A percentile compares a stretch with the other conserved stretches of the same genome.
These are phyloP conservation scores for Sinelater perroti DNA, from an alignment of 2,888 invertebrate species.

Conservation along the genomic window DNA sequence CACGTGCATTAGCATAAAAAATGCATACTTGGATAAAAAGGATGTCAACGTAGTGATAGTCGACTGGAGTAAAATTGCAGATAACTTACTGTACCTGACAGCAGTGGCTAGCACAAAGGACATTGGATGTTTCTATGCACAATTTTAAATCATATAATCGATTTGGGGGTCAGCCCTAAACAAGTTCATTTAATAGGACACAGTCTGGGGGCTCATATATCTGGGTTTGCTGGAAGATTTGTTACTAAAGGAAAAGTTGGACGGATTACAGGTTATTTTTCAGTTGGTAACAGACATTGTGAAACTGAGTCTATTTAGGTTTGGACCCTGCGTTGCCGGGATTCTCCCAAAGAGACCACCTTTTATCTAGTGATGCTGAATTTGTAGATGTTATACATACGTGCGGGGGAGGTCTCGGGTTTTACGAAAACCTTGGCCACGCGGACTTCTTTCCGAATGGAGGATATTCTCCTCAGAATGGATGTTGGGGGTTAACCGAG, in stretches of 20 bases:
- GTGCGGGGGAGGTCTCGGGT: constrained; percentile 73
- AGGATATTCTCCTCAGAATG: constrained; percentile 51
- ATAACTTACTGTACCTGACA: constrained; percentile 51
- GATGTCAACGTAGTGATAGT: constrained; percentile 63
- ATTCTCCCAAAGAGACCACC: constrained; percentile 65
- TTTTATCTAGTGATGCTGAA: constrained; percentile 82
- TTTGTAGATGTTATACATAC: constrained; percentile 93
- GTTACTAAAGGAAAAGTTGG: constrained; percentile 41
- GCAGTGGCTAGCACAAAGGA: constrained; percentile 58
- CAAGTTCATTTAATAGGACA: constrained; percentile 68
- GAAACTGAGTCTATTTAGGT: constrained; percentile 53
- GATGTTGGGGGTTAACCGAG: constrained; percentile 8
- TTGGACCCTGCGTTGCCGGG: constrained; percentile 73
- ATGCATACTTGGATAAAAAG: constrained; percentile 58
- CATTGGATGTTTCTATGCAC: constrained; percentile 64
- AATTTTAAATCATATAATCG: constrained; percentile 59
- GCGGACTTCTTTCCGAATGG: constrained; percentile 74
- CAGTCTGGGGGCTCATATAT: constrained; percentile 68
- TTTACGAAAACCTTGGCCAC: constrained; percentile 67
- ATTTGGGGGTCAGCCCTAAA: constrained; percentile 52
- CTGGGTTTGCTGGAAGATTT: constrained; percentile 57
- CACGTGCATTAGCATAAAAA: constrained; percentile 62
- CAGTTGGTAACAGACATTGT: background rate
- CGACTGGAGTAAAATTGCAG: constrained; percentile 51
- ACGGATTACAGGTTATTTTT: constrained; percentile 48